These are phyloP conservation scores for Nothobranchius kuhntae DNA, from an alignment of 2,113 vertebrate genomes.

Conservation along the genomic window DNA sequence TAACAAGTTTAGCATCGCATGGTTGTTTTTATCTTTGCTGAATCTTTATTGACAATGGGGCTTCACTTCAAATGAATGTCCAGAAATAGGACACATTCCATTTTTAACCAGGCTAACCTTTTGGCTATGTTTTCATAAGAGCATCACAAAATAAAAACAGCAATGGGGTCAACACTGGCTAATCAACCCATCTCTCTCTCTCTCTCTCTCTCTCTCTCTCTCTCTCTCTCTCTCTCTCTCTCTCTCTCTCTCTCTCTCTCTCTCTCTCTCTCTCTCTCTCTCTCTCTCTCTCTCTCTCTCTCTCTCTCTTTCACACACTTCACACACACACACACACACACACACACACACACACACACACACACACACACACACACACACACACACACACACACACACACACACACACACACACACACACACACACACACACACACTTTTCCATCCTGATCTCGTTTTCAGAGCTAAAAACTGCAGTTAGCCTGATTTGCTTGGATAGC, in stretches of 20 bases:
- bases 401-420: too few relatives aligned
- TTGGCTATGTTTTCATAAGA: slow-evolving; percentile 40
- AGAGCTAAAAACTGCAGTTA: not conserved
- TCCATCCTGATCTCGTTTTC: slow-evolving; percentile 31
- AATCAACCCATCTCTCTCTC: slow-evolving; percentile 54
- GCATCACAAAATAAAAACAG: slow-evolving; percentile 49
- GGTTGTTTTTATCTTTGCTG: slow-evolving; percentile 10
- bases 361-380: too few relatives aligned
- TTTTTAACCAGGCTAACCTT: slow-evolving; percentile 23
- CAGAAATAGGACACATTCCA: slow-evolving; percentile 40
- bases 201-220: slow-evolving; percentile 1
- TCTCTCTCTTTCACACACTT: too few relatives aligned
- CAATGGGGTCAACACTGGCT: slow-evolving; percentile 61
- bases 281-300: too few relatives aligned
- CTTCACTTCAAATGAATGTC: slow-evolving; percentile 11
- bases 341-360: too few relatives aligned
- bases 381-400: too few relatives aligned
- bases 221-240: too few relatives aligned
- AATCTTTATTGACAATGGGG: slow-evolving; percentile 7
- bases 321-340: too few relatives aligned
- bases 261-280: too few relatives aligned
- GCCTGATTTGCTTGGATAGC: not conserved
- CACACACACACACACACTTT: slow-evolving; percentile 22
- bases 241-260: too few relatives aligned
- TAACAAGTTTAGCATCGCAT: not conserved